These are phyloP conservation scores for Aphidius colemani DNA, from an alignment of 2,888 invertebrate genomes.

Conservation along the genomic window DNA sequence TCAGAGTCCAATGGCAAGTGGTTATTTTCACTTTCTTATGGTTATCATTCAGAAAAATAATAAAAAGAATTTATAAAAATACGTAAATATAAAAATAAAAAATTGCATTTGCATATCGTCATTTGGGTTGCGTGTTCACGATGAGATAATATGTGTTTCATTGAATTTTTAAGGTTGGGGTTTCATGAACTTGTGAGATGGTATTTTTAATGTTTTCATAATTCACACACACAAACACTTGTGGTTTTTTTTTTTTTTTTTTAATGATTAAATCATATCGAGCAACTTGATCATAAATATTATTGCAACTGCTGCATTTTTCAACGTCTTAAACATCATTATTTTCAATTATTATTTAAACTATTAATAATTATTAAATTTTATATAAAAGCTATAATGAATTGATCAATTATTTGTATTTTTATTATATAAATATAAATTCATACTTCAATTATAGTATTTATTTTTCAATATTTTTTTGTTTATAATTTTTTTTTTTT, in stretches of 20 bases:
- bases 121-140: too few species aligned
- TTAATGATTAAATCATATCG: conserved; percentile 21
- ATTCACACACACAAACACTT: background rate
- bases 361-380: background rate
- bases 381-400: background rate
- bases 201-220: background rate
- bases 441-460: background rate
- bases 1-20: too few species aligned
- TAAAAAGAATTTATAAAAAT: too few species aligned
- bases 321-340: background rate
- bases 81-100: too few species aligned
- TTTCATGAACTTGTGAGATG: background rate
- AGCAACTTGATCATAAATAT: conserved; percentile 3
- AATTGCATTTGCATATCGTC: too few species aligned
- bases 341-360: background rate
- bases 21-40: too few species aligned
- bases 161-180: too few species aligned
- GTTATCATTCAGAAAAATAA: too few species aligned
- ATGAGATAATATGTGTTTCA: too few species aligned
- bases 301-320: background rate
- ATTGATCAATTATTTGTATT: too few species aligned
- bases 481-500: background rate
- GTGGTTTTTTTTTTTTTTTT: too few species aligned
- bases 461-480: background rate
- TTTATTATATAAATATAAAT: background rate